Base-by-base conservation (phyloP, 2,888 invertebrate species). In the Eilema caniola region DNA sequence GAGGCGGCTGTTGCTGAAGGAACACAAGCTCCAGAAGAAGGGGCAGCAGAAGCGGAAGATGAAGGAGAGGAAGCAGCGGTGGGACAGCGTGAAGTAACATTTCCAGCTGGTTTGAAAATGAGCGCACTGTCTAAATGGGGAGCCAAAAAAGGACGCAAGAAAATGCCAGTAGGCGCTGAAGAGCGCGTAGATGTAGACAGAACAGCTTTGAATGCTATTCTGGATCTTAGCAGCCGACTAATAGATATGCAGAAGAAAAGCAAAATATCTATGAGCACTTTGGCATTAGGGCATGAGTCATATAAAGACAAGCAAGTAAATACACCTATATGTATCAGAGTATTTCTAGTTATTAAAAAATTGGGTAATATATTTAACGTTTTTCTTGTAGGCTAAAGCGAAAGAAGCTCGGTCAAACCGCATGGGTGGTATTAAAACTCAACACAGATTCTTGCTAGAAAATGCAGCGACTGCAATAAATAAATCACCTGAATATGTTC, bases 401-500 rank as follows among this genome's bases (percentile, higher is more conserved):
- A 97, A 96, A 90, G 97, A 97, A 83, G 92, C 92, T 53, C 95
- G 97, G 67, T 93, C 78, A 85, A 91, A 81, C 81, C 97, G 85
- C 90, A 92, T 86, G 84, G 96, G 85, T 85, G 92, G 67, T 62
- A 73, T 95, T 75, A 94, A 92, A 85, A 89, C 91, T 37, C 92
- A 93, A 75, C 97, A 97, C 85, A 95, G 97, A 75, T 97, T 97
- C 88, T 90, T 98, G 1, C 90, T 98, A 74, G 97, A 97, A 81
- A 96, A 96, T 86, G 96, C 96, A 41, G 96, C 97, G 12, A 91
- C 95, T 37, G 93, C 96, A 79, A 89, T 97, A 73, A 94, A 96
- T 81, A 91, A 95, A 69, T 90, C 96, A n/a, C 77, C 92, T 14
- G 96, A 96, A 41, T 95, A 96, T 77, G 93, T 97, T 4, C 93